Evolutionary conservation across 2,113 vertebrate species (phyloP).

Genomic region (Psophia crepitans): DNA sequence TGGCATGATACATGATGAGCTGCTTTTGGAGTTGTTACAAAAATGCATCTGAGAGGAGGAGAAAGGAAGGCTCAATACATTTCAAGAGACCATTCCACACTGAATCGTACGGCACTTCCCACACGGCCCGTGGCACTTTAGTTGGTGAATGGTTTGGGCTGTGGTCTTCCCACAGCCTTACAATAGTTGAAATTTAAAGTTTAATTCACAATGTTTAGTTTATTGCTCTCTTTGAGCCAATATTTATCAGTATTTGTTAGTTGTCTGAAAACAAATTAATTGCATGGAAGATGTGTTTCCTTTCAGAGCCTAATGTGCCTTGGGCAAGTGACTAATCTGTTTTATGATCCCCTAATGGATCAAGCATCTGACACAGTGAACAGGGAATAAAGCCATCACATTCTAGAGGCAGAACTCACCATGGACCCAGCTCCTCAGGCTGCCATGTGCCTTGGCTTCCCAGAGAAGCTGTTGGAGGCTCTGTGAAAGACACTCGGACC

Average conservation of each 20-base stretch:
- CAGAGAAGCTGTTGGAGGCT: neutral
- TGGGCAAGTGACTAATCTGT: neutral
- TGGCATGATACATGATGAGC: neutral
- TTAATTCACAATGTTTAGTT: neutral
- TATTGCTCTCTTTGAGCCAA: neutral
- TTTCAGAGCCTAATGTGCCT: neutral
- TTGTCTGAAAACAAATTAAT: neutral
- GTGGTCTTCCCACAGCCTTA: neutral
- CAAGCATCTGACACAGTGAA: neutral
- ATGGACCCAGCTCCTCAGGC: neutral
- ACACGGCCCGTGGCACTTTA: fast-evolving
- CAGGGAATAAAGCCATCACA: neutral
- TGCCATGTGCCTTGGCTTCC: neutral
- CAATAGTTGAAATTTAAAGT: neutral
- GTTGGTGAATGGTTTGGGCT: neutral
- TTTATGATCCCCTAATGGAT: neutral
- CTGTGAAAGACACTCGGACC: neutral
- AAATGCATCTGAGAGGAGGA: neutral
- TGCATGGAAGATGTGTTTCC: neutral
- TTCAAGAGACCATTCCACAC: neutral
- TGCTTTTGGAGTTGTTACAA: neutral
- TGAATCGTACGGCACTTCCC: neutral
- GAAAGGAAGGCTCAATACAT: neutral
- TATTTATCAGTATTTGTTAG: neutral
- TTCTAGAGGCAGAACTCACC: neutral